These are phyloP conservation scores for Carpatolechia fugitivella DNA, from an alignment of 2,888 invertebrate genomes.

Conservation along the genomic window DNA sequence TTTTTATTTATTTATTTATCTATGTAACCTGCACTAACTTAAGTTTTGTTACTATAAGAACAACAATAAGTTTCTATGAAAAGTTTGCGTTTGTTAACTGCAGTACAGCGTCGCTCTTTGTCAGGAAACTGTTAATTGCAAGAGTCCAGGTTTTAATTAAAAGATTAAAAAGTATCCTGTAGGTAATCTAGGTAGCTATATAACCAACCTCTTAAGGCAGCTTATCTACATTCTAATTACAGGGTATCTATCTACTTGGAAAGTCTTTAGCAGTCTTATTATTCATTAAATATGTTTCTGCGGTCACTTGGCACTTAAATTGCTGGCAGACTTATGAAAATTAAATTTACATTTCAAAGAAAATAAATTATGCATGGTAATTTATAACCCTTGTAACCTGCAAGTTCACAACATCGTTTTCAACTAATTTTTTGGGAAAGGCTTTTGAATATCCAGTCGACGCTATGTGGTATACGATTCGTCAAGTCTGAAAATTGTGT, in stretches of 20 bases:
- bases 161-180: not conserved
- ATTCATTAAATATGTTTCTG: slow-evolving; percentile 20
- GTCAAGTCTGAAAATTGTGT: no score
- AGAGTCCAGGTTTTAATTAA: not conserved
- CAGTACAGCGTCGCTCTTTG: not conserved
- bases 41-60: not conserved
- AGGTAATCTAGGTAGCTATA: not conserved
- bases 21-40: not conserved
- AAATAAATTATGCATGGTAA: not conserved
- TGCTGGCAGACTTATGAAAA: slow-evolving; percentile 17
- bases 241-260: not conserved
- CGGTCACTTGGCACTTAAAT: slow-evolving; percentile 21
- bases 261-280: slow-evolving; percentile 11
- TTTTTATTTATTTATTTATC: no score
- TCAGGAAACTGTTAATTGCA: not conserved
- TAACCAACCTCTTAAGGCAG: no score
- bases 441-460: no score
- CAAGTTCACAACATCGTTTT: no score
- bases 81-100: not conserved
- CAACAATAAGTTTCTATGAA: not conserved
- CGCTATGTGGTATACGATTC: no score
- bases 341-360: slow-evolving; percentile 22
- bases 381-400: not conserved
- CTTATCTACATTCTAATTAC: slow-evolving; percentile 22
- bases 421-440: no score